A percentile compares a stretch with the other conserved stretches of the same genome.
Evolutionary conservation across 2,888 invertebrate genomes (phyloP).

Genomic region (Acanthosepion pharaonis): DNA sequence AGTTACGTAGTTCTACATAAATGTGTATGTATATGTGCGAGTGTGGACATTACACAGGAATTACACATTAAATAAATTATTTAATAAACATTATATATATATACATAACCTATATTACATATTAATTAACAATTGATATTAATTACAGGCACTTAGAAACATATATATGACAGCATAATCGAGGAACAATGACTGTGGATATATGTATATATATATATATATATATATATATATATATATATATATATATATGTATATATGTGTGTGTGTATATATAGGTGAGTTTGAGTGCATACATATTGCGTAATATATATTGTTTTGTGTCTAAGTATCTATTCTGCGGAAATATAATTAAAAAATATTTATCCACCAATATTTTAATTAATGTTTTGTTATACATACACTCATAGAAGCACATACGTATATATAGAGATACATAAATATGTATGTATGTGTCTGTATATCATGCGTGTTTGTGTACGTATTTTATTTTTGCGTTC

Average conservation of each 20-base stretch:
- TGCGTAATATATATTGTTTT: no score
- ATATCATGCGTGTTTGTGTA: background rate
- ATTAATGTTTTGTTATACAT: background rate
- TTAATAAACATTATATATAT: no score
- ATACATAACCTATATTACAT: no score
- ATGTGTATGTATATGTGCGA: no score
- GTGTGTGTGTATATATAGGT: background rate
- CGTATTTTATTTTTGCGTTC: no score
- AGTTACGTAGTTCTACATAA: no score
- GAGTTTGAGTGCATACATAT: background rate
- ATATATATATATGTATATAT: background rate
- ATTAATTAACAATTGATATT: no score
- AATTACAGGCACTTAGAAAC: no score
- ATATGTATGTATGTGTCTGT: background rate
- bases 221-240: slow-evolving; percentile 45
- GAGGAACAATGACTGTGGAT: background rate
- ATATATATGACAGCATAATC: background rate
- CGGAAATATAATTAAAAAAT: background rate
- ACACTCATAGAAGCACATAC: background rate
- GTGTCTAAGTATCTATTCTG: background rate
- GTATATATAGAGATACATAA: slow-evolving; percentile 22
- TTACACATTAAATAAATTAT: no score
- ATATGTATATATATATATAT: background rate
- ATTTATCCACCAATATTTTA: background rate
- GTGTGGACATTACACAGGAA: no score